These are phyloP conservation scores for Choloepus didactylus DNA, from an alignment of 2,797 vertebrate species.

Conservation along the genomic window DNA sequence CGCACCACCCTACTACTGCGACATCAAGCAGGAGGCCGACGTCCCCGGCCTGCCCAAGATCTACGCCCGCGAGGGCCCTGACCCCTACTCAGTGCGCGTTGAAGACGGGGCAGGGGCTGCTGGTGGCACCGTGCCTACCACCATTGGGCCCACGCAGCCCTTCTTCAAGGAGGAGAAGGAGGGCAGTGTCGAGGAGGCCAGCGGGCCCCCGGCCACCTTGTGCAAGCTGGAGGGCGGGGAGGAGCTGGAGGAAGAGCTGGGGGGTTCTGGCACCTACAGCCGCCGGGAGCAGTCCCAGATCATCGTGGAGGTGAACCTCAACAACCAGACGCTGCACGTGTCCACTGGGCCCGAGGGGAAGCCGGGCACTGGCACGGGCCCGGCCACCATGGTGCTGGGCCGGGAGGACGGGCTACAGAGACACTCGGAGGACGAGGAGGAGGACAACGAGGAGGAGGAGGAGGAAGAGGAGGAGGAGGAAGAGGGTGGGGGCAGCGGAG, in stretches of 20 bases:
- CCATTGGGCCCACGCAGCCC: constrained; percentile 88
- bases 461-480: constrained; percentile 89
- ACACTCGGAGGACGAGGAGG: constrained; percentile 88
- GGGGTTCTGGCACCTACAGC: constrained; percentile 92
- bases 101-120: constrained; percentile 89
- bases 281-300: constrained; percentile 95
- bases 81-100: constrained; percentile 93
- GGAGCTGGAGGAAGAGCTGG: constrained; percentile 89
- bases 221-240: constrained; percentile 93
- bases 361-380: constrained; percentile 28
- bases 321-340: constrained; percentile 98
- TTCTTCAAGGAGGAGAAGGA: constrained; percentile 94
- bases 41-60: constrained; percentile 89
- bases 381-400: constrained; percentile 87
- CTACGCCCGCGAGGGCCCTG: constrained; percentile 93
- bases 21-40: constrained; percentile 96
- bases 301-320: constrained; percentile 99
- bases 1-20: constrained; percentile 91
- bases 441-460: constrained; percentile 86
- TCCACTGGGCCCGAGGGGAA: constrained; percentile 95
- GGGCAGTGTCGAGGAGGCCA: not conserved
- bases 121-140: constrained; percentile 75
- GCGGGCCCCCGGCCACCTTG: constrained; percentile 70
- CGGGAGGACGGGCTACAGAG: constrained; percentile 83
- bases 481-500: constrained; percentile 65